Percentiles rank a stretch among this genome's conserved stretches.
Conservation (phyloP, 2,888 invertebrate species). For the Anthoptus insignis region DNA sequence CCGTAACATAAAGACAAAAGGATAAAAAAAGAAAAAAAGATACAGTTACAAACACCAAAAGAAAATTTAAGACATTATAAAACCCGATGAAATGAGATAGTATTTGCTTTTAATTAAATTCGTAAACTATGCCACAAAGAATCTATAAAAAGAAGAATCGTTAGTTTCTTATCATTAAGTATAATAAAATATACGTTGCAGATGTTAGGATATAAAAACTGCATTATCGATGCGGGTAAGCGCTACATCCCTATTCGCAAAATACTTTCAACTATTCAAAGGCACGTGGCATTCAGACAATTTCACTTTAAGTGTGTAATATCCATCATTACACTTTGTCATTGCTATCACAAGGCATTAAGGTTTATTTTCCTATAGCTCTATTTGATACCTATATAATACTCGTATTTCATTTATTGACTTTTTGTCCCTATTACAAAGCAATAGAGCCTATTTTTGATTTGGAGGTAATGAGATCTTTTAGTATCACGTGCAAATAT, state of each 20-base stretch:
- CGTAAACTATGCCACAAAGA: too few species aligned
- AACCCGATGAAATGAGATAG: too few species aligned
- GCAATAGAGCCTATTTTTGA: constrained; percentile 46
- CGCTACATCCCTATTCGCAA: constrained; percentile 34
- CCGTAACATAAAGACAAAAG: too few species aligned
- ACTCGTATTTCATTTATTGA: constrained; percentile 49
- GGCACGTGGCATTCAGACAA: constrained; percentile 63
- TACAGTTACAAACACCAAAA: too few species aligned
- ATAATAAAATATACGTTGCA: not conserved
- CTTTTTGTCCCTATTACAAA: constrained; percentile 41
- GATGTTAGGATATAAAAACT: too few species aligned
- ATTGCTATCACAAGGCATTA: constrained; percentile 2
- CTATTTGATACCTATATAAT: constrained; percentile 31
- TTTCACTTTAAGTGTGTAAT: constrained; percentile 59
- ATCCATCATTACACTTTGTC: constrained; percentile 10
- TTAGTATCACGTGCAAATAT: constrained; percentile 71
- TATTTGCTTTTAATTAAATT: too few species aligned
- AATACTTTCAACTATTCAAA: constrained; percentile 35
- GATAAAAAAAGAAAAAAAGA: too few species aligned
- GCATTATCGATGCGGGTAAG: not conserved
- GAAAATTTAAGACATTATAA: too few species aligned
- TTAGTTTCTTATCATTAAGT: constrained; percentile 7
- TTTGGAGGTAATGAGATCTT: constrained; percentile 49
- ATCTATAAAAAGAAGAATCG: too few species aligned
- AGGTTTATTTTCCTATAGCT: constrained; percentile 3